A percentile compares a stretch with the other conserved stretches of the same genome.
These are phyloP conservation scores for Dryobota labecula DNA, from an alignment of 2,888 invertebrate genomes.

Conservation along the genomic window DNA sequence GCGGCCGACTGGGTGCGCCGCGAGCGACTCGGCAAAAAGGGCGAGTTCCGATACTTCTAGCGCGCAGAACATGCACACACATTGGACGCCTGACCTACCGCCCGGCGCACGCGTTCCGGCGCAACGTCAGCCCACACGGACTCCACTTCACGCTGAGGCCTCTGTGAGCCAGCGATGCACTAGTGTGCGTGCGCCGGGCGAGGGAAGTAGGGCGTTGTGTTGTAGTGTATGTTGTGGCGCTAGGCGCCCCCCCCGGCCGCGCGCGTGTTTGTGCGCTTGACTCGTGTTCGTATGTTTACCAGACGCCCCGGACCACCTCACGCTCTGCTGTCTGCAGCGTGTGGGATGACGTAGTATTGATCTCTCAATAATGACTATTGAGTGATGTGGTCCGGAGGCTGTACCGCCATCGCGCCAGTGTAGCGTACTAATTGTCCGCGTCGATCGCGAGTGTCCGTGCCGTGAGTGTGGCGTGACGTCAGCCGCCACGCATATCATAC, in stretches of 20 bases:
- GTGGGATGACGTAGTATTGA: neutral
- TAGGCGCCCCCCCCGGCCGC: conserved; percentile 12
- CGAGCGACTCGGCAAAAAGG: conserved; percentile 97
- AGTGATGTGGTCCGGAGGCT: conserved; percentile 34
- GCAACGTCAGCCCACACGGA: neutral
- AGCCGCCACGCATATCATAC: conserved; percentile 55
- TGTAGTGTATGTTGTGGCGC: conserved; percentile 14
- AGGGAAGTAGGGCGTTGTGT: neutral
- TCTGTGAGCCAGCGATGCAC: neutral
- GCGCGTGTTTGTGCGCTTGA: conserved; percentile 60
- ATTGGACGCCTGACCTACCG: conserved; percentile 10
- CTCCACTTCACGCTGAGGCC: neutral
- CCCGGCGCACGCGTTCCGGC: neutral
- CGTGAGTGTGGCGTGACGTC: conserved; percentile 20
- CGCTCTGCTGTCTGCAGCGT: neutral
- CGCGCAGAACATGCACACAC: conserved; percentile 40
- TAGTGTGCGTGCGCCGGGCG: conserved; percentile 5
- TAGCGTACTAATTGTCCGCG: conserved; percentile 41
- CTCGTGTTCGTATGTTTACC: conserved; percentile 61
- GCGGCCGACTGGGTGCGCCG: conserved; percentile 95
- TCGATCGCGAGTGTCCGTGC: conserved; percentile 26
- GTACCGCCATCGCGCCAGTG: conserved; percentile 50
- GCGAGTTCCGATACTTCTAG: conserved; percentile 98
- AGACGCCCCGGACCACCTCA: conserved; percentile 41
- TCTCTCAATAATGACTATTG: neutral